These are phyloP conservation scores for Heliocidaris tuberculata DNA, from an alignment of 35 echinoderm and acorn worm species.

Conservation along the genomic window DNA sequence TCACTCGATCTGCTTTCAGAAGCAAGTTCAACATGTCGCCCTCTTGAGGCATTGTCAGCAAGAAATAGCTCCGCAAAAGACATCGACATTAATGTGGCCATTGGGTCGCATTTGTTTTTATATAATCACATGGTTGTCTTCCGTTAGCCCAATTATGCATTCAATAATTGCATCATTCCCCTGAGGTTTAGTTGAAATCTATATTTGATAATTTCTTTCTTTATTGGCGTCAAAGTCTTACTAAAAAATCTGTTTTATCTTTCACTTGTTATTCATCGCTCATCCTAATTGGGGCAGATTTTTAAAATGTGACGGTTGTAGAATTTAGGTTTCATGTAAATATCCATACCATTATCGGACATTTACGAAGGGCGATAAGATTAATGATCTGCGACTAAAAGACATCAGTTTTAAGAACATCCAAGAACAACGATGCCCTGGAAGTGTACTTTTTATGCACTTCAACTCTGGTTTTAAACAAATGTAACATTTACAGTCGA, in stretches of 20 bases:
- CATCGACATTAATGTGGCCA: neutral
- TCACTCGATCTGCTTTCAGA: neutral
- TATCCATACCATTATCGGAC: neutral
- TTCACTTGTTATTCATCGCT: neutral
- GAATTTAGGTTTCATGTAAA: neutral
- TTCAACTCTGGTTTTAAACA: neutral
- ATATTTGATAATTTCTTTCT: neutral
- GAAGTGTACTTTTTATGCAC: neutral
- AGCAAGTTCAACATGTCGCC: neutral
- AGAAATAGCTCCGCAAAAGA: neutral
- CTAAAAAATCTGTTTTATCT: neutral
- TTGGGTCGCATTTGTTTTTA: neutral
- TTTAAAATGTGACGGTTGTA: neutral
- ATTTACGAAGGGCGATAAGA: neutral
- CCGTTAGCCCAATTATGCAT: neutral
- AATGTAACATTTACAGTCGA: neutral
- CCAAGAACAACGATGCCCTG: neutral
- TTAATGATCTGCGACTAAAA: conserved; percentile 4
- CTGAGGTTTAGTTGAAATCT: neutral
- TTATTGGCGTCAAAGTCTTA: neutral
- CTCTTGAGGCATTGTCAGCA: neutral
- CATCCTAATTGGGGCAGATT: neutral
- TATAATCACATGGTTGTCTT: neutral
- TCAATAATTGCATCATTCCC: neutral
- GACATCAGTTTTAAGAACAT: neutral